A percentile compares a stretch with the other conserved stretches of the same genome.
phyloP scores from a whole-genome alignment of 1,140 invertebrate species.

The Mesaphorura yosii region DNA sequence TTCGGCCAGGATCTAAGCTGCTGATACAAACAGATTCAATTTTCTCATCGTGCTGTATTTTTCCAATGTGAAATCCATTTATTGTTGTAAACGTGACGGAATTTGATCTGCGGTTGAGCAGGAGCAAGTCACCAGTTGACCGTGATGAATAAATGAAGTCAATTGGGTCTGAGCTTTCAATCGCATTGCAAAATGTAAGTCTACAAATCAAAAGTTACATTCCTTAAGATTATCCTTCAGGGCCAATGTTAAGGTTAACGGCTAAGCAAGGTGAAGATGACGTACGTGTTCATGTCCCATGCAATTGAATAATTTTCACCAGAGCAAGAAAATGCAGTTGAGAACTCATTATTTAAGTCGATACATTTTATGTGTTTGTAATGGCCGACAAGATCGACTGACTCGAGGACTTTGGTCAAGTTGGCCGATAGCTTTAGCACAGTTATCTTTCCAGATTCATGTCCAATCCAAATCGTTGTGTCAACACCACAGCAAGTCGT shows the following conservation, averaged over 20 bases:
- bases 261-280: not conserved
- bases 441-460: conserved; percentile 27
- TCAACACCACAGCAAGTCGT: conserved; percentile 18
- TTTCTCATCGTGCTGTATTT: conserved; percentile 15
- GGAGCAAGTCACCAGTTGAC: conserved; percentile 25
- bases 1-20: conserved; percentile 26
- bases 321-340: conserved; percentile 27
- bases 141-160: conserved; percentile 21
- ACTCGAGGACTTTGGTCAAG: conserved; percentile 22
- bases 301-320: conserved; percentile 28
- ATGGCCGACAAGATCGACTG: conserved; percentile 23
- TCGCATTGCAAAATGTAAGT: conserved; percentile 17
- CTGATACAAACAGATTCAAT: conserved; percentile 27
- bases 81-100: conserved; percentile 20
- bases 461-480: conserved; percentile 27
- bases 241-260: not conserved
- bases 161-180: conserved; percentile 13
- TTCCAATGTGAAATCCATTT: conserved; percentile 26
- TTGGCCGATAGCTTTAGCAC: conserved; percentile 24
- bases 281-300: conserved; percentile 29
- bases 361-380: conserved; percentile 26
- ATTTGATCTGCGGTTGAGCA: conserved; percentile 10
- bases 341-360: conserved; percentile 27
- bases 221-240: not conserved
- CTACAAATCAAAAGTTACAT: conserved; percentile 4